phyloP scores from a whole-genome alignment of 1,140 invertebrate genomes.

The Tribolium madens region DNA sequence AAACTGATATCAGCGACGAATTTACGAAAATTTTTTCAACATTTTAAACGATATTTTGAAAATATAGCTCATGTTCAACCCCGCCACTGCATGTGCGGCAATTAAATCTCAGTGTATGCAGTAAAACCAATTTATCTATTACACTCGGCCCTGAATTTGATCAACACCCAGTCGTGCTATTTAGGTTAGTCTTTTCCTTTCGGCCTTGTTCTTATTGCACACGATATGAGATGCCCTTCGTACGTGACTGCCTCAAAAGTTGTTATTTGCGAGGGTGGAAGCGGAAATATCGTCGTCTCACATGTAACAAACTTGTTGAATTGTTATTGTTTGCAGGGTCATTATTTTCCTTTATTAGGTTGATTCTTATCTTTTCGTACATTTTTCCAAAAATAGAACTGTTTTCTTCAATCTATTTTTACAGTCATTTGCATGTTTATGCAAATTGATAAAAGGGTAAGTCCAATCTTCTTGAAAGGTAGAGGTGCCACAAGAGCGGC shows the following conservation, averaged over 20 bases:
- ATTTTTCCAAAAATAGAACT: neutral
- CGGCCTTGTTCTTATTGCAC: neutral
- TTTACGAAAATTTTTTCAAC: too few relatives aligned
- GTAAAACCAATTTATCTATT: neutral
- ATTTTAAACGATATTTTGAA: too few relatives aligned
- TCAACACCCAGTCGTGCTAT: neutral
- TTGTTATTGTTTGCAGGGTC: conserved; percentile 31
- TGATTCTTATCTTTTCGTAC: neutral
- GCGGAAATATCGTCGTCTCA: conserved; percentile 21
- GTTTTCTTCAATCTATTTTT: too few relatives aligned
- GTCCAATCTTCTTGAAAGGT: neutral
- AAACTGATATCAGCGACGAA: too few relatives aligned
- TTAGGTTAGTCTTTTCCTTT: neutral
- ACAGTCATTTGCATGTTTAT: neutral
- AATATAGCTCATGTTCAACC: too few relatives aligned
- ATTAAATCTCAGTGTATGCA: neutral
- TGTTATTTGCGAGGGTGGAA: neutral
- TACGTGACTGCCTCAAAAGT: conserved; percentile 12
- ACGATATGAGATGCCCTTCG: neutral
- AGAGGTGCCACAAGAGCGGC: conserved; percentile 16
- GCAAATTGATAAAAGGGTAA: neutral
- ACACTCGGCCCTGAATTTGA: conserved; percentile 6
- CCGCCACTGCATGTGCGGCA: neutral
- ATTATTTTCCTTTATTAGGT: neutral
- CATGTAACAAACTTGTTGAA: conserved; percentile 34